Conservation (phyloP, 2,113 vertebrate genomes). For the Cochlearius cochlearius region DNA sequence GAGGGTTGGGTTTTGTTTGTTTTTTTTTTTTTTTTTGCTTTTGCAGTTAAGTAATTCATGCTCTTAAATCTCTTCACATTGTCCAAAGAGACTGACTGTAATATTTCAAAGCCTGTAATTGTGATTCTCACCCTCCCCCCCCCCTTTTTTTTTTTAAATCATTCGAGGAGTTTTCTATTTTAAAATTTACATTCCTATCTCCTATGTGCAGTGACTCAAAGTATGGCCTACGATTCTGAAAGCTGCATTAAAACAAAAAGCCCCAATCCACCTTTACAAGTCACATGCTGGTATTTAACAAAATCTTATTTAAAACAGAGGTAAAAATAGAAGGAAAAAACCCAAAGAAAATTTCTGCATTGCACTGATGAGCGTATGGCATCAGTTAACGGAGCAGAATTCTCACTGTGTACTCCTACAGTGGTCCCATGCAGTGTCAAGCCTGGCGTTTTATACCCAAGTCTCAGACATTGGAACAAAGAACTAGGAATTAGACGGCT, state of each 20-base stretch:
- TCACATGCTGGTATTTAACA: not conserved
- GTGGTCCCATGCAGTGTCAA: not conserved
- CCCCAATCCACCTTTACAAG: not conserved
- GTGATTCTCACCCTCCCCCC: too few relatives aligned
- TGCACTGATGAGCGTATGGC: not conserved
- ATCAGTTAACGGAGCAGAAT: not conserved
- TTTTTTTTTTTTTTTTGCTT: not conserved
- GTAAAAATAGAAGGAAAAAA: not conserved
- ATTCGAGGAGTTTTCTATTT: not conserved
- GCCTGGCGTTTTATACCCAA: not conserved
- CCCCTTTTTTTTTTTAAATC: not conserved
- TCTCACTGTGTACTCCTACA: not conserved
- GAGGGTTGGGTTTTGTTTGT: not conserved
- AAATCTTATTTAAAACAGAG: not conserved
- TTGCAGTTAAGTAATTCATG: not conserved
- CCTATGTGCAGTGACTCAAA: not conserved
- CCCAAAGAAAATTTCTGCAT: not conserved
- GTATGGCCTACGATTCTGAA: not conserved
- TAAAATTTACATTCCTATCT: not conserved
- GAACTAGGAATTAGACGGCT: not conserved
- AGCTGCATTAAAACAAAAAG: not conserved
- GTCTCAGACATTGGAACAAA: not conserved
- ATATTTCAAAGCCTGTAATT: not conserved
- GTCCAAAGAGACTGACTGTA: not conserved
- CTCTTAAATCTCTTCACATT: not conserved